Evolutionary conservation across 2,888 invertebrate genomes (phyloP).

Genomic region (Cephus rjabovi): DNA sequence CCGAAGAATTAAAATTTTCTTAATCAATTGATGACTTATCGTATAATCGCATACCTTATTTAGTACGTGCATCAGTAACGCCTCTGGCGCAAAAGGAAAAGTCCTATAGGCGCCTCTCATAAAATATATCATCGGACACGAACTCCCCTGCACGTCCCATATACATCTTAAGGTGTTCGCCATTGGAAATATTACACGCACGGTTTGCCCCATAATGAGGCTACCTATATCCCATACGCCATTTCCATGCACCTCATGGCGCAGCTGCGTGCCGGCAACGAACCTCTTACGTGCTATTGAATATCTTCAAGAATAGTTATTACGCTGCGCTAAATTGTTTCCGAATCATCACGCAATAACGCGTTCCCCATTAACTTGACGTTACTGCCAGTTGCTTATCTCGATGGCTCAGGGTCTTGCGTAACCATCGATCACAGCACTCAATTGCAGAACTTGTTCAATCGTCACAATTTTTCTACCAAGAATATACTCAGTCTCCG

Average conservation of each 20-base stretch:
- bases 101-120: neutral
- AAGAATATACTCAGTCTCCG: neutral
- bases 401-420: neutral
- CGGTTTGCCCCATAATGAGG: slow-evolving; percentile 44
- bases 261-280: slow-evolving; percentile 42
- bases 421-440: neutral
- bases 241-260: slow-evolving; percentile 39
- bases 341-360: slow-evolving; percentile 34
- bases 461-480: neutral
- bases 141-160: neutral
- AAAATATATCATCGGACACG: neutral
- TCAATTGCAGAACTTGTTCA: neutral
- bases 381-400: neutral
- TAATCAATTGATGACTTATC: neutral
- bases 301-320: slow-evolving; percentile 39
- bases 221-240: slow-evolving; percentile 30
- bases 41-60: neutral
- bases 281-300: slow-evolving; percentile 50
- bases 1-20: neutral
- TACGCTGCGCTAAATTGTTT: slow-evolving; percentile 52
- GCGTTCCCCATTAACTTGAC: neutral
- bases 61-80: neutral
- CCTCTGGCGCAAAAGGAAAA: neutral
- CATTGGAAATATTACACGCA: slow-evolving; percentile 2
- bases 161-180: neutral